Percentiles rank a stretch among this genome's conserved stretches.
Evolutionary conservation across 2,113 vertebrate species (phyloP).

Genomic region (Coturnix japonica): DNA sequence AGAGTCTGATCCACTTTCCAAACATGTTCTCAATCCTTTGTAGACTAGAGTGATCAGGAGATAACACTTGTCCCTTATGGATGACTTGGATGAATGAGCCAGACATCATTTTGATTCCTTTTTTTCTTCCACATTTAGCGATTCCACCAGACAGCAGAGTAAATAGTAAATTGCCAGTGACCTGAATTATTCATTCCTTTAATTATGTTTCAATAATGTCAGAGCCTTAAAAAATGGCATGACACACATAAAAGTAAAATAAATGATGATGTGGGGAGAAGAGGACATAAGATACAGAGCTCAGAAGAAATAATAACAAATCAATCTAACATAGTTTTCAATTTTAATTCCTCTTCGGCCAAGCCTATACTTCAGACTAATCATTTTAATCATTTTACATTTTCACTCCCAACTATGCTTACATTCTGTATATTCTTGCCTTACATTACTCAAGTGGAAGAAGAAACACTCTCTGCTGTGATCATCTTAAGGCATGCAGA

Average conservation of each 20-base stretch:
- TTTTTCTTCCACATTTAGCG: constrained; percentile 9
- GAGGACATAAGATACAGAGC: not conserved
- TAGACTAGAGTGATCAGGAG: not conserved
- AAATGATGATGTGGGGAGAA: not conserved
- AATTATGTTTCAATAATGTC: constrained; percentile 49
- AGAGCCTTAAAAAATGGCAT: constrained; percentile 20
- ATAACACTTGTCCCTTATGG: not conserved
- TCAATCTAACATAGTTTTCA: not conserved
- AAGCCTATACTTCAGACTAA: not conserved
- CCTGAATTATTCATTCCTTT: constrained; percentile 54
- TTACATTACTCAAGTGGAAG: not conserved
- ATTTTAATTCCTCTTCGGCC: not conserved
- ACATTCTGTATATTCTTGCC: not conserved
- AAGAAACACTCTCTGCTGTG: not conserved
- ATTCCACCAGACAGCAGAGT: constrained; percentile 16
- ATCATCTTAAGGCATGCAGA: not conserved
- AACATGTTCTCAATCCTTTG: not conserved
- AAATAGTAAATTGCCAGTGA: constrained; percentile 43
- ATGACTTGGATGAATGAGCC: not conserved
- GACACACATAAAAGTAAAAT: constrained; percentile 22
- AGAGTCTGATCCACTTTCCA: not conserved
- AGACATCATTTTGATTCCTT: constrained; percentile 20
- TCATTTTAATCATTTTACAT: not conserved
- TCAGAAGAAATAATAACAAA: constrained; percentile 1
- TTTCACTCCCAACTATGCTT: not conserved